Evolutionary conservation across 2,797 vertebrate genomes (phyloP).

Genomic region (Pristis pectinata): DNA sequence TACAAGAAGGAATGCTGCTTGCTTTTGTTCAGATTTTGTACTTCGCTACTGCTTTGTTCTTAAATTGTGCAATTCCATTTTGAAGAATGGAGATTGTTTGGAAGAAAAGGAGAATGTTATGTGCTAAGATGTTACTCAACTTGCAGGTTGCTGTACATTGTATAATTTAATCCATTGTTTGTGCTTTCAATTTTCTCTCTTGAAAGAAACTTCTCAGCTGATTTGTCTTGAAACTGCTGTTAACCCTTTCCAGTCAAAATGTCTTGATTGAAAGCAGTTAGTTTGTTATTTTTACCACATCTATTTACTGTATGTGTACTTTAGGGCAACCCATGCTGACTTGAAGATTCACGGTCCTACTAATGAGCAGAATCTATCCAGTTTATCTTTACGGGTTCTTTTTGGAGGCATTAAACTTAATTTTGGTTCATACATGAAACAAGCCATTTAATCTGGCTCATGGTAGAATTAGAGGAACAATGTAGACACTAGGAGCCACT

Average conservation of each 20-base stretch:
- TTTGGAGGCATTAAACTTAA: constrained; percentile 22
- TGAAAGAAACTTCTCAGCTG: not conserved
- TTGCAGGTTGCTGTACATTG: constrained; percentile 2
- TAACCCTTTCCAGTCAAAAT: constrained; percentile 10
- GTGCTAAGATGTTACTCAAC: not conserved
- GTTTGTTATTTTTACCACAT: not conserved
- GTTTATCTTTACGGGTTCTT: constrained; percentile 42
- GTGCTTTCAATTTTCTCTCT: not conserved
- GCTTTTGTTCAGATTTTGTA: not conserved
- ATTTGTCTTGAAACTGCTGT: constrained; percentile 1
- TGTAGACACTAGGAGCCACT: not conserved
- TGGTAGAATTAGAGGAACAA: not conserved
- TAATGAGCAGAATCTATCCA: not conserved
- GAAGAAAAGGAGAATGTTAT: not conserved
- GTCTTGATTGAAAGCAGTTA: not conserved
- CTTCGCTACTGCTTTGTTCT: not conserved
- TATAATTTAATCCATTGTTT: not conserved
- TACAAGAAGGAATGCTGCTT: not conserved
- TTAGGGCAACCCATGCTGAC: not conserved
- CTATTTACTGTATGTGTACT: not conserved
- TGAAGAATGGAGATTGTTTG: constrained; percentile 22
- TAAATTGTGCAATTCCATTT: not conserved
- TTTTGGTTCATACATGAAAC: not conserved
- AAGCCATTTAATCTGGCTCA: not conserved
- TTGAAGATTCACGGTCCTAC: not conserved